A percentile compares a stretch with the other conserved stretches of the same genome.
Conservation (phyloP, 35 echinoderm and acorn worm species). For the Holothuria glaberrima region DNA sequence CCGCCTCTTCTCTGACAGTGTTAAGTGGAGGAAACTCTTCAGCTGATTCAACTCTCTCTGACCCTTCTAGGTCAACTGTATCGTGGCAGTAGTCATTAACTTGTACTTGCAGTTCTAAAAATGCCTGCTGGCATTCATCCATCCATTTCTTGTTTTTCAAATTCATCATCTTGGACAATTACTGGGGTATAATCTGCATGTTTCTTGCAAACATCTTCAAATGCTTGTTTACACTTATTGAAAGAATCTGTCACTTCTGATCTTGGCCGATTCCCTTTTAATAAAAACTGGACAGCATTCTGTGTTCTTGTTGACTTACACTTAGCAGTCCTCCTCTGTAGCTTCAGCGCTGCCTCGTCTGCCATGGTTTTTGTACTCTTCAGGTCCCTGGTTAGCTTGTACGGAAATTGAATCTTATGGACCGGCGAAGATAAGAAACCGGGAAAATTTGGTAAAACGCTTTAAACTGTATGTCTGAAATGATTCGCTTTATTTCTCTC, state of each 20-base stretch:
- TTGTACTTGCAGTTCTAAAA: slow-evolving; percentile 7
- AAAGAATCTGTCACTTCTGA: no score
- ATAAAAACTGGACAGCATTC: slow-evolving; percentile 22
- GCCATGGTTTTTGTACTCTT: no score
- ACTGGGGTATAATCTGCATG: not conserved
- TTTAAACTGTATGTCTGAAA: no score
- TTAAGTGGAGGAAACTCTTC: not conserved
- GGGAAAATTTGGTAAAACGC: no score
- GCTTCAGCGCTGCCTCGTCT: no score
- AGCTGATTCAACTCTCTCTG: not conserved
- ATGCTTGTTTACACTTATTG: not conserved
- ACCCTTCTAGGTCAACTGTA: not conserved
- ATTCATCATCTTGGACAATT: slow-evolving; percentile 24
- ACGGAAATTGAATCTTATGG: no score
- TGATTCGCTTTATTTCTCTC: no score
- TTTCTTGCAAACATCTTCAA: slow-evolving; percentile 28
- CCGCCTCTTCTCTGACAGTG: no score
- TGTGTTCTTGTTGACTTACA: slow-evolving; percentile 17
- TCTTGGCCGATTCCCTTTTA: not conserved
- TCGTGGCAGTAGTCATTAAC: slow-evolving; percentile 41
- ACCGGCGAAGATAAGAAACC: no score
- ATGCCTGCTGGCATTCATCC: slow-evolving; percentile 40
- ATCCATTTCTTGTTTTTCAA: slow-evolving; percentile 40
- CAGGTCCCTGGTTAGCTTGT: no score
- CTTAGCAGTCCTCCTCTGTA: slow-evolving; percentile 38